These are phyloP conservation scores for Cryptoblepharus egeriae DNA, from an alignment of 2,797 vertebrate genomes.

Conservation along the genomic window DNA sequence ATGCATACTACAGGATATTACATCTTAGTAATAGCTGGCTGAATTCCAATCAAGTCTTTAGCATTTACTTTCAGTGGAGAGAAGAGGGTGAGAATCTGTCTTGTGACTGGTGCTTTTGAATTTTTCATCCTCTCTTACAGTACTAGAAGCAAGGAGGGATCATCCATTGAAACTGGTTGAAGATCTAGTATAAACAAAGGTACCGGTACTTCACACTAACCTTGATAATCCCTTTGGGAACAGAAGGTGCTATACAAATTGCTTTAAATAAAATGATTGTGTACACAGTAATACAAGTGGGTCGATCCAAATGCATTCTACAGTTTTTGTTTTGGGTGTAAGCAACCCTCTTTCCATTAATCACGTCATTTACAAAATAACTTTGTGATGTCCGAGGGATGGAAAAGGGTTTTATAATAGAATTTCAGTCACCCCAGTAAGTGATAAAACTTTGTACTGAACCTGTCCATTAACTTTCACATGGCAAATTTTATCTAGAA, in stretches of 20 bases:
- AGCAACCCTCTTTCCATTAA: not conserved
- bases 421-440: not conserved
- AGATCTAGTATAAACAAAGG: too few relatives aligned
- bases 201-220: too few relatives aligned
- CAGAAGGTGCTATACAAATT: not conserved
- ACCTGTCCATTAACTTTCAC: not conserved
- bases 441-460: not conserved
- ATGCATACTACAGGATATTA: too few relatives aligned
- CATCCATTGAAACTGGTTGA: too few relatives aligned
- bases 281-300: not conserved
- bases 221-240: too few relatives aligned
- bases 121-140: too few relatives aligned
- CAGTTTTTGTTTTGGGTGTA: not conserved
- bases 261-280: not conserved
- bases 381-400: not conserved
- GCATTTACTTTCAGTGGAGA: too few relatives aligned
- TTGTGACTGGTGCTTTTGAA: too few relatives aligned
- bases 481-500: not conserved
- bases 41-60: too few relatives aligned
- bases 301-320: not conserved
- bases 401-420: not conserved
- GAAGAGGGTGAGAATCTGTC: too few relatives aligned
- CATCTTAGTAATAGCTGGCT: too few relatives aligned
- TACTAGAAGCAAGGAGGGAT: too few relatives aligned
- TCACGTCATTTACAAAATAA: not conserved